These are phyloP conservation scores for Progne subis DNA, from an alignment of 2,113 vertebrate species.

Conservation along the genomic window DNA sequence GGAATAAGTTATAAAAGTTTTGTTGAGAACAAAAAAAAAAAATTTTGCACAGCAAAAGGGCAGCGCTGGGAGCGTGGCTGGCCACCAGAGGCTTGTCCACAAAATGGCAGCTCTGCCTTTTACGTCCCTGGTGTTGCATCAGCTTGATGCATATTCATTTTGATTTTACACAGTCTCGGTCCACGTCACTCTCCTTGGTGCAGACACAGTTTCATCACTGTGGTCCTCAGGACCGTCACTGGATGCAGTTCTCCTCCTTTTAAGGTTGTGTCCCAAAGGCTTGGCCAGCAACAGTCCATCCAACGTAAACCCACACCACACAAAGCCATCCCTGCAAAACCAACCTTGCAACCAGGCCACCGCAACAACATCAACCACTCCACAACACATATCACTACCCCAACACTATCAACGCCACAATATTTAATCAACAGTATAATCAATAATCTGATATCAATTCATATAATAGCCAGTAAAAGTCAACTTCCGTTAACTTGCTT, in stretches of 20 bases:
- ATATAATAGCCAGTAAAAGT: not conserved
- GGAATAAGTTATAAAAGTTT: not conserved
- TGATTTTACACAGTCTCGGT: not conserved
- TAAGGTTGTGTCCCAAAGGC: not conserved
- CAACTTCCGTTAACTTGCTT: not conserved
- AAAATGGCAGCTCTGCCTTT: not conserved
- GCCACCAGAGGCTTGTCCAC: not conserved
- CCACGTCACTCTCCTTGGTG: not conserved
- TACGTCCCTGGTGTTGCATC: not conserved
- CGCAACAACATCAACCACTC: not conserved
- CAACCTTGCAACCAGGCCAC: not conserved
- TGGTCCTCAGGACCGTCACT: not conserved
- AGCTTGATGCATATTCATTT: not conserved
- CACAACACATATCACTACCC: not conserved
- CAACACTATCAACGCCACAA: not conserved
- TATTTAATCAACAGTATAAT: not conserved
- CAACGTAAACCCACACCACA: not conserved
- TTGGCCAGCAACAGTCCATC: not conserved
- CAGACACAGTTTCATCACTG: not conserved
- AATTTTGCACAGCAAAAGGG: not conserved
- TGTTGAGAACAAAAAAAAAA: not conserved
- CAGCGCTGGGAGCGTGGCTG: not conserved
- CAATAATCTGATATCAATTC: not conserved
- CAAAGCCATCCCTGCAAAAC: not conserved
- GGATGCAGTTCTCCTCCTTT: not conserved